phyloP scores from a whole-genome alignment of 2,113 vertebrate species.

The Corydoras sp. region DNA sequence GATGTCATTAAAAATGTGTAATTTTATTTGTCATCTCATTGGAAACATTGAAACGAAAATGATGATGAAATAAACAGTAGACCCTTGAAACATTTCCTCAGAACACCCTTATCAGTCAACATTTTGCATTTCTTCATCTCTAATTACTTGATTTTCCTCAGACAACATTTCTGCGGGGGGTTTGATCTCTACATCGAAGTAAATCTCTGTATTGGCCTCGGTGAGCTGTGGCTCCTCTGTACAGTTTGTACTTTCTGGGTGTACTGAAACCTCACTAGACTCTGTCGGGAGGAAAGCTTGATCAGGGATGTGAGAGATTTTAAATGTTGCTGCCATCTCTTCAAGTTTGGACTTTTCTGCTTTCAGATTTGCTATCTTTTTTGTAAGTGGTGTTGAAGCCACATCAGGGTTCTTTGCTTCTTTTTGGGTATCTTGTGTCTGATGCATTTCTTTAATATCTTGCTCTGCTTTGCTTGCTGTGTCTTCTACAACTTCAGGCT shows the following conservation, averaged over 20 bases:
- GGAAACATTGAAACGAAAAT: neutral
- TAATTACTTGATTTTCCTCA: conserved; percentile 35
- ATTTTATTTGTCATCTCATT: neutral
- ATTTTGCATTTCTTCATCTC: conserved; percentile 41
- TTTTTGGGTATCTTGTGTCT: neutral
- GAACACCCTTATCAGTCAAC: conserved; percentile 31
- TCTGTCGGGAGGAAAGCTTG: conserved; percentile 20
- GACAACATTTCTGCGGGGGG: conserved; percentile 30
- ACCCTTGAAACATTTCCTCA: neutral
- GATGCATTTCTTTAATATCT: conserved; percentile 37
- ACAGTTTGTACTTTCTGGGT: conserved; percentile 28
- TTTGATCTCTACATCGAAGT: conserved; percentile 32
- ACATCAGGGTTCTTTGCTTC: neutral
- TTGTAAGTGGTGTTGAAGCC: conserved; percentile 24
- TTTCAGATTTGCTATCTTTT: conserved; percentile 52
- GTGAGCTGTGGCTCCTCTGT: neutral
- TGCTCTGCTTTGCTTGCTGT: conserved; percentile 23
- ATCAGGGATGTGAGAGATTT: conserved; percentile 59
- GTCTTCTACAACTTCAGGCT: conserved; percentile 39
- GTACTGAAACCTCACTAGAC: conserved; percentile 23
- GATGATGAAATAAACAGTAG: neutral
- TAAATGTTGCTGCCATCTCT: conserved; percentile 72
- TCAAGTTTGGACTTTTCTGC: conserved; percentile 63
- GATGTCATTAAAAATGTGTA: too few relatives aligned
- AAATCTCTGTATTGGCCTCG: conserved; percentile 27